These are phyloP conservation scores for Scaptodrosophila latifasciaeformis DNA, from an alignment of 2,888 invertebrate species.

Conservation along the genomic window DNA sequence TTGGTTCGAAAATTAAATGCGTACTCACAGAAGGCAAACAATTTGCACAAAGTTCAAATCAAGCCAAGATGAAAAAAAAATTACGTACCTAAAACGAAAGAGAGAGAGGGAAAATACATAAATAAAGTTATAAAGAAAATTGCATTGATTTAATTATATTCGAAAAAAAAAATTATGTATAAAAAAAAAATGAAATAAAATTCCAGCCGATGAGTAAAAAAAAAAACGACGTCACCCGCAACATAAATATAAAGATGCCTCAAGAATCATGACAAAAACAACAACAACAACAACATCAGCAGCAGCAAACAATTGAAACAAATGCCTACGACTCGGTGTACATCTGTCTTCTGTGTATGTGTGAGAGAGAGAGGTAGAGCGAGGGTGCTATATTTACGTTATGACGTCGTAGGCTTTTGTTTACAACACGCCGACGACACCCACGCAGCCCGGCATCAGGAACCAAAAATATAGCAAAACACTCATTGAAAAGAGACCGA, in stretches of 20 bases:
- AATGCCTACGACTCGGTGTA: too few species aligned
- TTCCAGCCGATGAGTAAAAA: too few species aligned
- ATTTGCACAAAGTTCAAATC: constrained; percentile 32
- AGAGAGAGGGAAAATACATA: constrained; percentile 1
- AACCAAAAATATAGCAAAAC: too few species aligned
- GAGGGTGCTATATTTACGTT: constrained; percentile 44
- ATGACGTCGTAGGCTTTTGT: constrained; percentile 51
- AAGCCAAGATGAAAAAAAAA: constrained; percentile 3
- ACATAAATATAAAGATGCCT: constrained; percentile 1
- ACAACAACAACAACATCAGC: background rate
- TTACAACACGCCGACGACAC: constrained; percentile 19
- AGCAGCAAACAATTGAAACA: too few species aligned
- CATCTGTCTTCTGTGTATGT: constrained; percentile 1
- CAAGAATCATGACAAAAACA: background rate
- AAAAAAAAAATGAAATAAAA: too few species aligned
- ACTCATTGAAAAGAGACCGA: background rate
- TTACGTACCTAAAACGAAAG: constrained; percentile 17
- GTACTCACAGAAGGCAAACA: constrained; percentile 16
- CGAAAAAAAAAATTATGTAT: too few species aligned
- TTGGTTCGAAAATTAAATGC: constrained; percentile 17
- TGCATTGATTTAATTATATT: constrained; percentile 31
- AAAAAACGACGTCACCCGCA: background rate
- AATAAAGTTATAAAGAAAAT: constrained; percentile 29
- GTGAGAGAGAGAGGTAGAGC: too few species aligned
- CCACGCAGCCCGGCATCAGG: constrained; percentile 2